Evolutionary conservation across 2,888 invertebrate species (phyloP).

Genomic region (Xanthia icteritia): DNA sequence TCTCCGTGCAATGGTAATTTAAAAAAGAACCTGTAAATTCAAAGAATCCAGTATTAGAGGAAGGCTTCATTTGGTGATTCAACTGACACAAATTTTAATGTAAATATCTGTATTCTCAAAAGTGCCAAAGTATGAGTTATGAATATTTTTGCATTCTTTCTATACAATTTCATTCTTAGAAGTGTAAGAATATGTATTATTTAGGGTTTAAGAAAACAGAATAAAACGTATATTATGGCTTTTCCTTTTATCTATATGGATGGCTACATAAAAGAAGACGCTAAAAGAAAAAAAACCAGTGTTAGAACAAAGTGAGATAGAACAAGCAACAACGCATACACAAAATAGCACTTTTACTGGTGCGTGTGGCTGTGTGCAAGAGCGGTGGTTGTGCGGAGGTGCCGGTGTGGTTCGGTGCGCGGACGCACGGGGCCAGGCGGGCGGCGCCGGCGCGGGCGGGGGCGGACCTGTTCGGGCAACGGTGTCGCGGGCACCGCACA

Average conservation of each 20-base stretch:
- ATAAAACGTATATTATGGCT: not conserved
- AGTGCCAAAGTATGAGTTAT: slow-evolving; percentile 20
- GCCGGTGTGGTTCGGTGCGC: slow-evolving; percentile 75
- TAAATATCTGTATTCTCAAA: slow-evolving; percentile 22
- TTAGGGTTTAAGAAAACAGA: slow-evolving; percentile 3
- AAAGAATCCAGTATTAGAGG: not conserved
- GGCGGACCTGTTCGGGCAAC: slow-evolving; percentile 89
- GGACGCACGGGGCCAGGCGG: slow-evolving; percentile 80
- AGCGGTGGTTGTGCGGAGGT: slow-evolving; percentile 69
- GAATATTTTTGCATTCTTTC: not conserved
- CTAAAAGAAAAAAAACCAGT: slow-evolving; percentile 37
- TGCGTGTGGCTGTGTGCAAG: slow-evolving; percentile 79
- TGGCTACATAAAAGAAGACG: not conserved
- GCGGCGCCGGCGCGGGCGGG: slow-evolving; percentile 83
- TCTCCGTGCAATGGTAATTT: not conserved
- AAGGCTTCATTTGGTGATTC: slow-evolving; percentile 38
- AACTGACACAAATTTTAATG: slow-evolving; percentile 50
- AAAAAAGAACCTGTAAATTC: not conserved
- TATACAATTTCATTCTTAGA: not conserved
- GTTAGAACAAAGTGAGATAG: slow-evolving; percentile 70
- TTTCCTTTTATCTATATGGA: not conserved
- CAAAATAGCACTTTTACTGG: slow-evolving; percentile 89
- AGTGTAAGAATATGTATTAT: not conserved
- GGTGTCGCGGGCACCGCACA: slow-evolving; percentile 89
- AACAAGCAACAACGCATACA: slow-evolving; percentile 76